Percentiles rank a stretch among this genome's conserved stretches.
phyloP scores from a whole-genome alignment of 2,797 vertebrate species.

The Sorex maritimensis region DNA sequence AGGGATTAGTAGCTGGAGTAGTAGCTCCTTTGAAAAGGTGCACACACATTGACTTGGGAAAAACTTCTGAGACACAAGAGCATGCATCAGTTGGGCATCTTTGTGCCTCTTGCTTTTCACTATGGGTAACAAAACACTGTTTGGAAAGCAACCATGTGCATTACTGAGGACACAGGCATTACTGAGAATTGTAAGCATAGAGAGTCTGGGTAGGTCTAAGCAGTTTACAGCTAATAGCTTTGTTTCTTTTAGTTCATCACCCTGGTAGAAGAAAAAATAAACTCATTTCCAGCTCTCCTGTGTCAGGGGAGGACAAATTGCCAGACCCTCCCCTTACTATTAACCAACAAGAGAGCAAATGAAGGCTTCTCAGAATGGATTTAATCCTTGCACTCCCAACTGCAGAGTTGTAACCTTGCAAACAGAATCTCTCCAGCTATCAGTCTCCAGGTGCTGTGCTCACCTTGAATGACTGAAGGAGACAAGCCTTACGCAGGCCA shows the following conservation, averaged over 20 bases:
- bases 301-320: background rate
- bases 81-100: too few species aligned
- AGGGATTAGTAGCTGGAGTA: background rate
- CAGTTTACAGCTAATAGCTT: background rate
- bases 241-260: constrained; percentile 11
- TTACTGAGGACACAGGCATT: background rate
- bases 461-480: background rate
- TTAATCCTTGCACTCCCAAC: background rate
- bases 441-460: background rate
- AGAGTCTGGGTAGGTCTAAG: background rate
- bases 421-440: background rate
- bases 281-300: background rate
- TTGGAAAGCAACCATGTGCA: background rate
- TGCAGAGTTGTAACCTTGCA: background rate
- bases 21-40: fast-evolving
- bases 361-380: background rate
- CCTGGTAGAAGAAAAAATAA: background rate
- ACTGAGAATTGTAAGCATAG: background rate
- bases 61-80: background rate
- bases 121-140: fast-evolving
- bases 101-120: fast-evolving
- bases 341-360: constrained; percentile 19
- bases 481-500: background rate
- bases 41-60: background rate
- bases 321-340: constrained; percentile 1